Percentiles rank a stretch among this genome's conserved stretches.
These are phyloP conservation scores for Pelmatolapia mariae DNA, from an alignment of 2,113 vertebrate species.

Conservation along the genomic window DNA sequence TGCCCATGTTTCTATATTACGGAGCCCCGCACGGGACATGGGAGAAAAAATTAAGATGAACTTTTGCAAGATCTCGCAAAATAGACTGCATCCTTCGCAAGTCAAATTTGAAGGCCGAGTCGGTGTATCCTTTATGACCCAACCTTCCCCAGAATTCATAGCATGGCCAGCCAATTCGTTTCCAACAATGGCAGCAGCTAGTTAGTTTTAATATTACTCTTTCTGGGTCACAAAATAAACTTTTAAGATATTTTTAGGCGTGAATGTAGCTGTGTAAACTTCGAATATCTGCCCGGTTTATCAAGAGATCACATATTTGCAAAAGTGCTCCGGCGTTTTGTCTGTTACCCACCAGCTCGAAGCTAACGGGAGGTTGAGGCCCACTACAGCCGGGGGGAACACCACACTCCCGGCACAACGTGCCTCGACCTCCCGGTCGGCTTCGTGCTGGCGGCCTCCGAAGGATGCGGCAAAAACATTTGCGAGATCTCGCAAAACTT, in stretches of 20 bases:
- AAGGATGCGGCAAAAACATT: not conserved
- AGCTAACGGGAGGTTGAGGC: not conserved
- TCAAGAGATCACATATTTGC: not conserved
- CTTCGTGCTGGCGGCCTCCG: fast-evolving
- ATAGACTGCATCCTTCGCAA: too few relatives aligned
- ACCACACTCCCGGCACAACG: fast-evolving
- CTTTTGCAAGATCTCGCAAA: not conserved
- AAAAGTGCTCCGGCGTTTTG: not conserved
- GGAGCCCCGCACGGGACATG: not conserved
- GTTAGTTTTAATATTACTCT: not conserved
- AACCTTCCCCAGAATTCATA: not conserved
- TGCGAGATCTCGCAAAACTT: not conserved
- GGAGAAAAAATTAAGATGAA: not conserved
- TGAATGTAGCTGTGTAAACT: not conserved
- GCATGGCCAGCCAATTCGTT: fast-evolving
- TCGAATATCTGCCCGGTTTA: not conserved
- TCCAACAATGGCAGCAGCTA: not conserved
- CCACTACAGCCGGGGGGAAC: not conserved
- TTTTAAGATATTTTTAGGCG: not conserved
- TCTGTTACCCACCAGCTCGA: not conserved
- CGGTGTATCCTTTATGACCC: not conserved
- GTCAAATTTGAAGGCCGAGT: too few relatives aligned
- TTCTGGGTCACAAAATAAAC: not conserved
- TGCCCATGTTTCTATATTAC: not conserved
- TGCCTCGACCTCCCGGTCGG: fast-evolving